Conservation (phyloP, 1,140 invertebrate species). For the Drosophila ogumai region DNA sequence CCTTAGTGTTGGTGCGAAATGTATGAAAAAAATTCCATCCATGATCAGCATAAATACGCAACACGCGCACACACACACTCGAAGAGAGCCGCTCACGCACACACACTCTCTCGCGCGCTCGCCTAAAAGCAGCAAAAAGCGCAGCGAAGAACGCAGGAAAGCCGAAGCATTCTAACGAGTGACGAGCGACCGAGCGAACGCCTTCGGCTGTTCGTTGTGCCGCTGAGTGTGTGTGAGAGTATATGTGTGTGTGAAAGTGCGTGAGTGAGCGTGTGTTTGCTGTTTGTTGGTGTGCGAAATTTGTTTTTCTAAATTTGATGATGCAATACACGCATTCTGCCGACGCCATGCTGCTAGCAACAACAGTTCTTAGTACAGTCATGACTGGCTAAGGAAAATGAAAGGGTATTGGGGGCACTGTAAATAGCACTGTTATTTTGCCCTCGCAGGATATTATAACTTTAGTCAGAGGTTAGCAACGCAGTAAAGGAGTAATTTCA, state of each 20-base stretch:
- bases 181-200: constrained; percentile 1
- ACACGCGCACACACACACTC: constrained; percentile 54
- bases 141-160: constrained; percentile 42
- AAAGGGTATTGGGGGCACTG: fast-evolving
- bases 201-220: constrained; percentile 52
- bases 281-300: constrained; percentile 50
- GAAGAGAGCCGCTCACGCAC: neutral
- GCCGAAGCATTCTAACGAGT: constrained; percentile 27
- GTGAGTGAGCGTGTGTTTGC: constrained; percentile 25
- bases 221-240: constrained; percentile 9
- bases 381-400: neutral
- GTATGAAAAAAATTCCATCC: constrained; percentile 72
- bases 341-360: constrained; percentile 32
- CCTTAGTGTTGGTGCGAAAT: constrained; percentile 58
- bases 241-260: constrained; percentile 17
- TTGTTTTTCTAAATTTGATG: constrained; percentile 82
- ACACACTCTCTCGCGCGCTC: neutral
- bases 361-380: constrained; percentile 8
- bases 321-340: constrained; percentile 79
- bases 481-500: too few relatives aligned
- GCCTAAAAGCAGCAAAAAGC: constrained; percentile 37
- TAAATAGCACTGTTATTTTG: too few relatives aligned
- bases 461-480: too few relatives aligned
- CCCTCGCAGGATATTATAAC: too few relatives aligned
- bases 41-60: constrained; percentile 80